phyloP scores from a whole-genome alignment of 2,113 vertebrate species.

The Dolichotis patagonum region DNA sequence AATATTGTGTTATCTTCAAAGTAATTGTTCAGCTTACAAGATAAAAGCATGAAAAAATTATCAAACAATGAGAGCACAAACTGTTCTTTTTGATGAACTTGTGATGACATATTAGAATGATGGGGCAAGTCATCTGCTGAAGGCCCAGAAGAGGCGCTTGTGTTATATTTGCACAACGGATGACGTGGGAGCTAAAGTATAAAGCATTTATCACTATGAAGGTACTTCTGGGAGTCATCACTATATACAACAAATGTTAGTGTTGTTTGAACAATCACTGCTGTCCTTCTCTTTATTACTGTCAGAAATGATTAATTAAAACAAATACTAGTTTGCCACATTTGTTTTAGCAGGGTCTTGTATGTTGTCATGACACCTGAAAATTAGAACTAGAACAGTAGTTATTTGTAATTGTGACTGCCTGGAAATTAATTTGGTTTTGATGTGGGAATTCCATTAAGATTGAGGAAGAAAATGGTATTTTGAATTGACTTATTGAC shows the following conservation, averaged over 20 bases:
- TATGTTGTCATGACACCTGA: conserved; percentile 18
- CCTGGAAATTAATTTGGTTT: conserved; percentile 61
- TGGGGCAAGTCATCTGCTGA: not conserved
- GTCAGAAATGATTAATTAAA: conserved; percentile 42
- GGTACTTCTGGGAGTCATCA: not conserved
- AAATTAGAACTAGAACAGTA: conserved; percentile 40
- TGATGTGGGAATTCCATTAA: conserved; percentile 68
- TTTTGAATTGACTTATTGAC: conserved; percentile 67
- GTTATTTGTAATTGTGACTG: conserved; percentile 58
- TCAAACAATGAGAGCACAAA: too few relatives aligned
- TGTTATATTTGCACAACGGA: conserved; percentile 33
- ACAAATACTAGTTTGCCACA: not conserved
- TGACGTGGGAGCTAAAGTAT: conserved; percentile 24
- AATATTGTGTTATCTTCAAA: too few relatives aligned
- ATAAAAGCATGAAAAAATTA: too few relatives aligned
- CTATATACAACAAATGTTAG: not conserved
- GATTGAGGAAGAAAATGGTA: conserved; percentile 53
- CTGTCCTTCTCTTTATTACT: conserved; percentile 1
- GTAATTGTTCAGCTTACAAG: too few relatives aligned
- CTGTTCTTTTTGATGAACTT: not conserved
- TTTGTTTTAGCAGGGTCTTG: conserved; percentile 6
- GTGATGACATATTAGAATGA: not conserved
- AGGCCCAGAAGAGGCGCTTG: not conserved
- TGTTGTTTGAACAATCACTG: conserved; percentile 35
- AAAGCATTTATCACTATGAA: not conserved